These are phyloP conservation scores for Drosophila melanica DNA, from an alignment of 1,140 invertebrate species.

Conservation along the genomic window DNA sequence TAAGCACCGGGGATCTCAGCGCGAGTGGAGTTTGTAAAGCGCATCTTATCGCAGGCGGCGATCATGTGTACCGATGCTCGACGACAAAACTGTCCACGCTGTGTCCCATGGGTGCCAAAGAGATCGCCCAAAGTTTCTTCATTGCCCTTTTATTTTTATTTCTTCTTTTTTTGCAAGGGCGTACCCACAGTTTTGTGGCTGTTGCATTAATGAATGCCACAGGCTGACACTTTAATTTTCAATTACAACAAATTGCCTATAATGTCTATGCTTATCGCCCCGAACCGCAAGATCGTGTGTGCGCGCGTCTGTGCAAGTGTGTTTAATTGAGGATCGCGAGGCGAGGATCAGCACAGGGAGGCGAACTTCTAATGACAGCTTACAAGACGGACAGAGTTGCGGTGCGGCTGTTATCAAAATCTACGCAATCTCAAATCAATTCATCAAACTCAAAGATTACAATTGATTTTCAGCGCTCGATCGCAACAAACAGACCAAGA, in stretches of 20 bases:
- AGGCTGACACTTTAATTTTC: conserved; percentile 83
- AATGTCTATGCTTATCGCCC: conserved; percentile 82
- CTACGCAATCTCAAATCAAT: conserved; percentile 73
- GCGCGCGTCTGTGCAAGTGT: conserved; percentile 18
- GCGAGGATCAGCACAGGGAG: neutral
- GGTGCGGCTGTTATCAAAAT: conserved; percentile 56
- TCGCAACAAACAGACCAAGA: neutral
- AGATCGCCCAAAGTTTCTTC: neutral
- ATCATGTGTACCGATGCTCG: conserved; percentile 61
- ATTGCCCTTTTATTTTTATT: neutral
- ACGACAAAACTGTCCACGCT: conserved; percentile 64
- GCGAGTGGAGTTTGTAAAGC: conserved; percentile 56
- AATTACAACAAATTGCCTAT: conserved; percentile 83
- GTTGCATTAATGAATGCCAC: conserved; percentile 71
- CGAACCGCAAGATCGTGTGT: conserved; percentile 26
- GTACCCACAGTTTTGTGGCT: conserved; percentile 54
- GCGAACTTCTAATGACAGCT: conserved; percentile 45
- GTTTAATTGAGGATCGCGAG: conserved; percentile 34
- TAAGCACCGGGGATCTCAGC: conserved; percentile 50
- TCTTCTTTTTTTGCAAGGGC: neutral
- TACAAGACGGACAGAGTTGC: conserved; percentile 15
- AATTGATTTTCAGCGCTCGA: conserved; percentile 66
- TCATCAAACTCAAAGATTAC: conserved; percentile 80
- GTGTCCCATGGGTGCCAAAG: neutral
- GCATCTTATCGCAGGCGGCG: conserved; percentile 63